phyloP scores from a whole-genome alignment of 2,888 invertebrate species.

The Blastobasis lacticolella region DNA sequence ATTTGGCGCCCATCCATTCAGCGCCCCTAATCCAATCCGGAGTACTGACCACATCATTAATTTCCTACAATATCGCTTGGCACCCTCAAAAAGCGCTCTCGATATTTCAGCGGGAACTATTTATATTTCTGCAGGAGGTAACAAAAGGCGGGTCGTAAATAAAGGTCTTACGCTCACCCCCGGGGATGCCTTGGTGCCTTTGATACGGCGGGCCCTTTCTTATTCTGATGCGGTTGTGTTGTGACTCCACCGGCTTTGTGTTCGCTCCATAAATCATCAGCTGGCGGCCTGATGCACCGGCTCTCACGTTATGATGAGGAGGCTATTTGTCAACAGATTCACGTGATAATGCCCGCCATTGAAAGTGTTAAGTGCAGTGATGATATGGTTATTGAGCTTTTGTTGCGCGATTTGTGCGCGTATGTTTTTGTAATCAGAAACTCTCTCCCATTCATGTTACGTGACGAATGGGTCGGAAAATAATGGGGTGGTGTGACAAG shows the following conservation, averaged over 20 bases:
- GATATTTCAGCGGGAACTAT: slow-evolving; percentile 69
- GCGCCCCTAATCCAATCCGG: slow-evolving; percentile 60
- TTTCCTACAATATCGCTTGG: slow-evolving; percentile 65
- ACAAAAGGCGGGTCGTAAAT: slow-evolving; percentile 67
- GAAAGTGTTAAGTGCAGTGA: too few relatives aligned
- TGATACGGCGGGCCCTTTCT: slow-evolving; percentile 64
- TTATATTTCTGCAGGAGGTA: slow-evolving; percentile 62
- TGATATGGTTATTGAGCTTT: too few relatives aligned
- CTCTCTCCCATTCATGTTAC: too few relatives aligned
- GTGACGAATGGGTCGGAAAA: too few relatives aligned
- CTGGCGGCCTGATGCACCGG: slow-evolving; percentile 28
- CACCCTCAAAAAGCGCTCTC: slow-evolving; percentile 59
- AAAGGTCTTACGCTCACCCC: slow-evolving; percentile 50
- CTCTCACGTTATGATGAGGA: background rate
- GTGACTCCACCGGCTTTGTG: slow-evolving; percentile 48
- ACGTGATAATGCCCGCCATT: too few relatives aligned
- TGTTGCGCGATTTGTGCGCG: too few relatives aligned
- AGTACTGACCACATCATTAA: slow-evolving; percentile 72
- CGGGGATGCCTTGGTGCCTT: slow-evolving; percentile 65
- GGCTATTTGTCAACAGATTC: background rate
- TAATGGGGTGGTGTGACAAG: too few relatives aligned
- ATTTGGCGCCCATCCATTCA: slow-evolving; percentile 43
- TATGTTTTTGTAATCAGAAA: too few relatives aligned
- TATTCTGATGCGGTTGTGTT: slow-evolving; percentile 67
- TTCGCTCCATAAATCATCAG: slow-evolving; percentile 65